Percentiles rank a stretch among this genome's conserved stretches.
Evolutionary conservation across 2,888 invertebrate species (phyloP).

Genomic region (Coleophora flavipennella): DNA sequence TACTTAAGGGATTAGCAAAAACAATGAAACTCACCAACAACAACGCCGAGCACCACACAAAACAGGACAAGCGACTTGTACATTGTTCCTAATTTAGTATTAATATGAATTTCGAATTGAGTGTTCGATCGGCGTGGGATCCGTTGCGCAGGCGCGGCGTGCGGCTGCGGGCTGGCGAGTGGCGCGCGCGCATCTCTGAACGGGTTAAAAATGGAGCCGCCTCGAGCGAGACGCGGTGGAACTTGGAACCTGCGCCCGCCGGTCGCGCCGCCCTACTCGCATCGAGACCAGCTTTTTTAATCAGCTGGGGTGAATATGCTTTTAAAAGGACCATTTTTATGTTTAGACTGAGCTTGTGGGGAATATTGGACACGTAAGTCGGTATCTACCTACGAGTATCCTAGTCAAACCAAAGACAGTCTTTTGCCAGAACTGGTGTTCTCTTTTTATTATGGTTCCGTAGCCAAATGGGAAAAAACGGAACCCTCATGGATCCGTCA

Average conservation of each 20-base stretch:
- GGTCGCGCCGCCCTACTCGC: conserved; percentile 24
- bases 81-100: conserved; percentile 29
- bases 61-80: conserved; percentile 47
- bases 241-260: conserved; percentile 28
- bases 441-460: too few relatives aligned
- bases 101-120: background rate
- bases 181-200: conserved; percentile 47
- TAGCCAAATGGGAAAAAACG: too few relatives aligned
- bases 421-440: too few relatives aligned
- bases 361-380: too few relatives aligned
- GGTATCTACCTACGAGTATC: too few relatives aligned
- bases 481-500: too few relatives aligned
- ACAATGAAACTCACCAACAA: conserved; percentile 46
- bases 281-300: conserved; percentile 1
- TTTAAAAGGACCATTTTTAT: too few relatives aligned
- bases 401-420: too few relatives aligned
- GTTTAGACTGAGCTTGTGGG: too few relatives aligned
- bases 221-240: too few relatives aligned
- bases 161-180: conserved; percentile 44
- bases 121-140: conserved; percentile 7
- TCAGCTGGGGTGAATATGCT: background rate
- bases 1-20: conserved; percentile 2
- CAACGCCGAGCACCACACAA: conserved; percentile 49
- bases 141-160: conserved; percentile 32
- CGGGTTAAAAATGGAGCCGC: conserved; percentile 45